Percentiles rank a stretch among this genome's conserved stretches.
Conservation (phyloP, 2,888 invertebrate genomes). For the Hyalella azteca region DNA sequence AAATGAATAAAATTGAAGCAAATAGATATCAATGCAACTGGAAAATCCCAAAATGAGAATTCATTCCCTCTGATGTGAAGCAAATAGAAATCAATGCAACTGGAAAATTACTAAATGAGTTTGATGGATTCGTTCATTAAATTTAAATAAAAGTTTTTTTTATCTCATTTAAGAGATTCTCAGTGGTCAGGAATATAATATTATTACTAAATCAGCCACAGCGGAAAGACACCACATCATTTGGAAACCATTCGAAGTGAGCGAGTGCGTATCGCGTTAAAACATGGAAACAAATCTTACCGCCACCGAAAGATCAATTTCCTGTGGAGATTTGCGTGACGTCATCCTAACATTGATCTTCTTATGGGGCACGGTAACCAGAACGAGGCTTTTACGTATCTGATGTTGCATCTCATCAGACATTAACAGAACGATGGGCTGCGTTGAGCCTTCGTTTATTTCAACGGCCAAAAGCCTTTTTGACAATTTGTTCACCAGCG, state of each 20-base stretch:
- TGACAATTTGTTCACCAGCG: neutral
- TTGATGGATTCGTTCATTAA: too few relatives aligned
- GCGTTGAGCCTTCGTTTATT: neutral
- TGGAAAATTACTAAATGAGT: too few relatives aligned
- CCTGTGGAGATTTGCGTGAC: neutral
- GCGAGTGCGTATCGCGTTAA: too few relatives aligned
- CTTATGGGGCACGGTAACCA: neutral
- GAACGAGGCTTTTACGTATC: neutral
- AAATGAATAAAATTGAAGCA: neutral
- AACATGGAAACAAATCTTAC: neutral
- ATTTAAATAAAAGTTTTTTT: too few relatives aligned
- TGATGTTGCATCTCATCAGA: neutral
- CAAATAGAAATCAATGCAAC: neutral
- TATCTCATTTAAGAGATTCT: too few relatives aligned
- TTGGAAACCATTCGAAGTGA: too few relatives aligned
- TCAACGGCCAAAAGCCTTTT: neutral
- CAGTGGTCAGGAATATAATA: too few relatives aligned
- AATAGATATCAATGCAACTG: neutral
- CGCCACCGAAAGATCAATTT: neutral
- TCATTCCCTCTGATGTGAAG: too few relatives aligned
- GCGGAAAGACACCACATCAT: too few relatives aligned
- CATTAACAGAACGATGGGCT: neutral
- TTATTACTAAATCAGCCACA: too few relatives aligned
- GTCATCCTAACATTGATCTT: neutral
- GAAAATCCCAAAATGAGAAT: too few relatives aligned